Percentiles rank a stretch among this genome's conserved stretches.
These are phyloP conservation scores for Diabrotica virgifera DNA, from an alignment of 1,140 invertebrate genomes.

Conservation along the genomic window DNA sequence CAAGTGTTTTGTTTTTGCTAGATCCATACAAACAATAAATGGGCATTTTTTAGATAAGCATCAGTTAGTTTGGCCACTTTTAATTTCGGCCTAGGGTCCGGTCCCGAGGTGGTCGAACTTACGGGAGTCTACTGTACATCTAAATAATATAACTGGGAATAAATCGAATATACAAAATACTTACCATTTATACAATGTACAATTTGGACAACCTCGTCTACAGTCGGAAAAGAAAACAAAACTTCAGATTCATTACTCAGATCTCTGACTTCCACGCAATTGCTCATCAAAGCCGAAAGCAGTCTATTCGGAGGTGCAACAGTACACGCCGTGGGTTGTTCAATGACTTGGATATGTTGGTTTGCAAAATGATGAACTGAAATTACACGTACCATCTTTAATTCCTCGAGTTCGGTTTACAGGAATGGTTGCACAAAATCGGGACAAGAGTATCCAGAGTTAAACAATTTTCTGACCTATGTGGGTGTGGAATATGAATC, in stretches of 20 bases:
- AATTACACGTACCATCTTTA: slow-evolving; percentile 64
- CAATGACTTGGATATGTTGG: slow-evolving; percentile 63
- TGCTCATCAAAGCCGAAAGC: slow-evolving; percentile 56
- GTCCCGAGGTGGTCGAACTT: too few species aligned
- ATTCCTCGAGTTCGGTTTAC: neutral
- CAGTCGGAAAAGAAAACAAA: slow-evolving; percentile 61
- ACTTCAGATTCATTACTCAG: slow-evolving; percentile 50
- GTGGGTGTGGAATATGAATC: neutral
- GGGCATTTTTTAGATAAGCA: too few species aligned
- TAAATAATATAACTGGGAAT: neutral
- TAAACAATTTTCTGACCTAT: neutral
- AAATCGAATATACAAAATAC: slow-evolving; percentile 8
- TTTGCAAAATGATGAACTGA: slow-evolving; percentile 67
- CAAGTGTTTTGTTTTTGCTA: too few species aligned
- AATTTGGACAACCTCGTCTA: slow-evolving; percentile 60
- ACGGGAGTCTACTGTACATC: too few species aligned
- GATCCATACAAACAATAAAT: too few species aligned
- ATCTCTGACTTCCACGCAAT: slow-evolving; percentile 62
- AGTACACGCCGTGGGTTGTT: slow-evolving; percentile 62
- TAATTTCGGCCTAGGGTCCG: too few species aligned
- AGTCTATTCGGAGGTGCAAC: slow-evolving; percentile 55
- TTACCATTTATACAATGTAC: slow-evolving; percentile 58
- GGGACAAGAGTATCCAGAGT: neutral
- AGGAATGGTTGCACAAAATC: neutral
- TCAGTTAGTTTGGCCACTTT: too few species aligned